These are phyloP conservation scores for Poecile montanus DNA, from an alignment of 2,797 vertebrate genomes.

Conservation along the genomic window DNA sequence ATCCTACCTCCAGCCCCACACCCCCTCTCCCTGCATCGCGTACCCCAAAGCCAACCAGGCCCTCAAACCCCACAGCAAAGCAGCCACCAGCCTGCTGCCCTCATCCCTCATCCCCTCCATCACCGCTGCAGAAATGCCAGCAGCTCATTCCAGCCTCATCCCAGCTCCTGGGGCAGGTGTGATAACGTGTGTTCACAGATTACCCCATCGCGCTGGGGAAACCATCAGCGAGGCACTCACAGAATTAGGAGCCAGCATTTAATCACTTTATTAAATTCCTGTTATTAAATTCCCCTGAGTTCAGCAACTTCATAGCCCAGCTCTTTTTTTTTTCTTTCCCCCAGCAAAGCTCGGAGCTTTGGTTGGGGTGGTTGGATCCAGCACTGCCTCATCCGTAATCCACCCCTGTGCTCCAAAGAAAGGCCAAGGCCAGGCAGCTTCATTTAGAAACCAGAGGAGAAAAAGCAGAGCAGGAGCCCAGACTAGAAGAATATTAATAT, in stretches of 20 bases:
- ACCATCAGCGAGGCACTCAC: background rate
- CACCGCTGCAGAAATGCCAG: background rate
- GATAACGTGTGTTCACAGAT: conserved; percentile 4
- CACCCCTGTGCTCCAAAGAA: background rate
- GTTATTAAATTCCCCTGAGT: conserved; percentile 26
- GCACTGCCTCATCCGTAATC: background rate
- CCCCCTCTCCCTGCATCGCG: background rate
- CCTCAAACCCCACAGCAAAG: background rate
- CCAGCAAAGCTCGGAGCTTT: background rate
- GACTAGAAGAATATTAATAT: conserved; percentile 59
- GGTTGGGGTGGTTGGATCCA: background rate
- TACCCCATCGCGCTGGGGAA: background rate
- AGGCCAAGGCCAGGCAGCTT: background rate
- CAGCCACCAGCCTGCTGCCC: background rate
- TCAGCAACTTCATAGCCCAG: conserved; percentile 15
- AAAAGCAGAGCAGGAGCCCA: background rate
- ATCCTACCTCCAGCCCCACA: background rate
- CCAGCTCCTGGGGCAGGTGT: background rate
- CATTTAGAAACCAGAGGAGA: background rate
- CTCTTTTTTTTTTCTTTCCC: background rate
- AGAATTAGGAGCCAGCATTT: conserved; percentile 41
- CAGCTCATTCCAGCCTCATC: background rate
- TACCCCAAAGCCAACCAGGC: background rate
- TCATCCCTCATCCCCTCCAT: background rate
- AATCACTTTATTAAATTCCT: background rate